Base-by-base conservation (phyloP, 2,888 invertebrate genomes). In the Sericinus montela region DNA sequence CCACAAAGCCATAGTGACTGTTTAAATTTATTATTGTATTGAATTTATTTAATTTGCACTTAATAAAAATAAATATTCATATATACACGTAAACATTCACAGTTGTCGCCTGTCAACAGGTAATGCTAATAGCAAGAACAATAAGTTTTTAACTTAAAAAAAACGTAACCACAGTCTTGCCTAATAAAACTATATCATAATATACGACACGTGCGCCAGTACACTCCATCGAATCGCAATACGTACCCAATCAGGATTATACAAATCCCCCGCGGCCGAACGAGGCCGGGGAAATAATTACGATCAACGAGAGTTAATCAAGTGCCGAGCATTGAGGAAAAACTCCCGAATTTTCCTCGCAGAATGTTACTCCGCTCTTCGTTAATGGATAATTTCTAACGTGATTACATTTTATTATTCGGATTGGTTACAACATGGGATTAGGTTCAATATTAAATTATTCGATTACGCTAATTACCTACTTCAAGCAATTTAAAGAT, bases 171-270 rank as follows among this genome's bases (percentile, higher is more conserved):
- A 41, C 41, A 29, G 29, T 42, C 23, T 42, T 48, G 42, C 25
- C 14, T 16, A 25, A 25, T 29, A 60, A 65, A 66, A 70, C 67
- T 68, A 73, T 75, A 81, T 19, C 5, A 19, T 78, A 80, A 74
- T 52, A 53, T 53, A 65, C 54, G 54, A 60, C 85, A 85, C 86
- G 86, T 85, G 87, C 77, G 72, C 60, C 61, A 60, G 65, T 78
- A 81, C 84, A 84, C 85, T 84, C 79, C 82, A 84, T 85, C 84
- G 85, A 75, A 66, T 81, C 75, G 77, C 80, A 82, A 86, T 83
- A 84, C 82, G 80, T 76, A 75, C 78, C 86, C 86, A 87, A 87
- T 87, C 85, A 84, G 87, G 86, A 86, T 87, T 86, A 86, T 79
- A 82, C 82, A 82, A 83, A 82, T 83, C 85, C 85, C 80, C 67